Evolutionary conservation across 1,140 invertebrate genomes (phyloP).

Genomic region (Vollenhovia emeryi): DNA sequence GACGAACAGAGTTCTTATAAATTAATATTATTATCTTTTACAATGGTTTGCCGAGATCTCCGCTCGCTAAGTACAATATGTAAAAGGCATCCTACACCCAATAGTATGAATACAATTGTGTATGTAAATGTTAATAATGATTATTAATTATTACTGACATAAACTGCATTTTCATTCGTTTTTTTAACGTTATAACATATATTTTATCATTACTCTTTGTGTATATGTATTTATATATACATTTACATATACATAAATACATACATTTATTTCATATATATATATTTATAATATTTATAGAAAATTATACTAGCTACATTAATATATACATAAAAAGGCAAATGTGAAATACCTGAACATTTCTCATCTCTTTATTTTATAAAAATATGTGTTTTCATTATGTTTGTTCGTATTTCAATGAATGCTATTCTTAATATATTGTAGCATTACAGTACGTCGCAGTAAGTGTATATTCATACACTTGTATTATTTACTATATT

Average conservation of each 20-base stretch:
- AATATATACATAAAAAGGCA: slow-evolving; percentile 85
- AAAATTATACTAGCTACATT: slow-evolving; percentile 84
- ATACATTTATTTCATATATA: slow-evolving; percentile 63
- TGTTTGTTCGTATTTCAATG: slow-evolving; percentile 69
- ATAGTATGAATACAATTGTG: slow-evolving; percentile 75
- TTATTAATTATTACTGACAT: slow-evolving; percentile 74
- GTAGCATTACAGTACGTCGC: slow-evolving; percentile 72
- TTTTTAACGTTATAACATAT: slow-evolving; percentile 74
- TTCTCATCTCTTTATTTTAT: slow-evolving; percentile 76
- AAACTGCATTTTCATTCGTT: slow-evolving; percentile 57
- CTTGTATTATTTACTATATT: slow-evolving; percentile 66
- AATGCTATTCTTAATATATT: slow-evolving; percentile 71
- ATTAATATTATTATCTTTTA: slow-evolving; percentile 67
- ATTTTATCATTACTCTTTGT: slow-evolving; percentile 69
- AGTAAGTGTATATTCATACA: slow-evolving; percentile 75
- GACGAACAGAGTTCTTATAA: slow-evolving; percentile 72
- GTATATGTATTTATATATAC: slow-evolving; percentile 74
- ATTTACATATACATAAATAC: slow-evolving; percentile 66
- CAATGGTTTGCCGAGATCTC: slow-evolving; percentile 72
- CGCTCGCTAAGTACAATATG: slow-evolving; percentile 79
- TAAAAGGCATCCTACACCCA: slow-evolving; percentile 82
- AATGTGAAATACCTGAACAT: slow-evolving; percentile 84
- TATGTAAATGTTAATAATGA: slow-evolving; percentile 76
- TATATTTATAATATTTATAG: slow-evolving; percentile 79
- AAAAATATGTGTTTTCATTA: slow-evolving; percentile 81